Base-by-base conservation (phyloP, 2,113 vertebrate species). In the Melanocharis versteri region DNA sequence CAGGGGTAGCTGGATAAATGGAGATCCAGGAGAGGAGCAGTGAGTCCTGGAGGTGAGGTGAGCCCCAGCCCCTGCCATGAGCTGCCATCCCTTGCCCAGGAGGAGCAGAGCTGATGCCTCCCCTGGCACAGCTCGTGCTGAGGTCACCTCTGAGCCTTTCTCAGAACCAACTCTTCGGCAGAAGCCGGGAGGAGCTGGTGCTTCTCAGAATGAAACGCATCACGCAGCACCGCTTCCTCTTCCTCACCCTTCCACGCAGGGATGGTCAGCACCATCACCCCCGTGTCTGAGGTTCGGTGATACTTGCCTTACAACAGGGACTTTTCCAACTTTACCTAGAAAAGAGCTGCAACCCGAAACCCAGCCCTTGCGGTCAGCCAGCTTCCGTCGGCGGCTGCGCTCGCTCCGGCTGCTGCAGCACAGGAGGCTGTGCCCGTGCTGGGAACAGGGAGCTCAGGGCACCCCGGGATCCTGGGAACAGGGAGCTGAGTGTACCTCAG, bases 261-360 rank as follows among this genome's bases (percentile, higher is more conserved):
- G 97, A 83, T 28, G 94, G 96, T 94, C 97, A 96, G 92, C 97
- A 0, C 11, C 22, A 18, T 97, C 97, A 51, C 97, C 98, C 97
- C 97, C 91, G 4, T 75, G 92, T 97, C 98, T 98, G 95, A 94
- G 95, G 95, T 95, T 90, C 69, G 88, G 27, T 44, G 95, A 77
- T 37, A 48, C 53, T 68, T 72, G 92, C 93, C 95, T 72, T 31
- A 66, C 95, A 7, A 3, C 69, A 90, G 98, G 98, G 98, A 98
- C 98, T 98, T 98, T 98, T 98, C 98, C 98, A 98, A 83, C 97
- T 97, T 94, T 97, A 98, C 98, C 98, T 98, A 96, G 98, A 98
- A 98, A 92, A 96, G 90, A 75, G 73, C 96, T 97, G 39, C 45
- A 81, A 96, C 86, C 98, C 78, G 92, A 98, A 97, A 89, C 88